Conservation (phyloP, 2,888 invertebrate species). For the Drosophila limbata region DNA sequence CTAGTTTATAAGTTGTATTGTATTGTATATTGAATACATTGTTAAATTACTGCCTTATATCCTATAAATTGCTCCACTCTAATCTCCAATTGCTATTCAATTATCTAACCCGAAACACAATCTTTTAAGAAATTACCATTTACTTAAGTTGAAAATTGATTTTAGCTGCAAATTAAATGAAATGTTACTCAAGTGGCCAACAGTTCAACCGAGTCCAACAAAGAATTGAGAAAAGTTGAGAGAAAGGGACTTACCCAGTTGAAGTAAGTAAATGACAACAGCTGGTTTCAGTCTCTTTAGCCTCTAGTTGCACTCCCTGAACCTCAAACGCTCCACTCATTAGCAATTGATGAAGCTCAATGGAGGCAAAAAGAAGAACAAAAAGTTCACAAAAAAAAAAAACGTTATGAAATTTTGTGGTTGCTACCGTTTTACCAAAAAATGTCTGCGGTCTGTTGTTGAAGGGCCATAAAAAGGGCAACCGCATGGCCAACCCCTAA, state of each 20-base stretch:
- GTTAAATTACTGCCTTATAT: not conserved
- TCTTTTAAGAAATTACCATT: conserved; percentile 8
- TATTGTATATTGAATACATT: too few relatives aligned
- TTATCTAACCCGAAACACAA: conserved; percentile 13
- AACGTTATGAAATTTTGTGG: conserved; percentile 78
- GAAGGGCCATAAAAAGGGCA: conserved; percentile 66
- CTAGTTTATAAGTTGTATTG: too few relatives aligned
- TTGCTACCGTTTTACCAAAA: conserved; percentile 76
- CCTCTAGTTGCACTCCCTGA: conserved; percentile 17
- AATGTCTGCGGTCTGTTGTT: conserved; percentile 63
- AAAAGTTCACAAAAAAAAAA: conserved; percentile 22
- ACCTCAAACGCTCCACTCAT: conserved; percentile 61
- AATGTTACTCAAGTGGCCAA: conserved; percentile 64
- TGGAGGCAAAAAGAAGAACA: conserved; percentile 3
- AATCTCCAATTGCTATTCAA: conserved; percentile 1
- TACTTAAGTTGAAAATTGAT: conserved; percentile 49
- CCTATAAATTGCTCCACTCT: not conserved
- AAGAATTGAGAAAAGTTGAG: not conserved
- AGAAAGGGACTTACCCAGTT: not conserved
- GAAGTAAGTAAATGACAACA: conserved; percentile 68
- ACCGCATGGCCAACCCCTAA: conserved; percentile 76
- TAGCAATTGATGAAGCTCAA: conserved; percentile 77
- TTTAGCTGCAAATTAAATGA: conserved; percentile 63
- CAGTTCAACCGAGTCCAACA: conserved; percentile 47
- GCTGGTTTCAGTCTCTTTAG: conserved; percentile 55